phyloP scores from a whole-genome alignment of 2,888 invertebrate species.

The Nomada ruficornis region DNA sequence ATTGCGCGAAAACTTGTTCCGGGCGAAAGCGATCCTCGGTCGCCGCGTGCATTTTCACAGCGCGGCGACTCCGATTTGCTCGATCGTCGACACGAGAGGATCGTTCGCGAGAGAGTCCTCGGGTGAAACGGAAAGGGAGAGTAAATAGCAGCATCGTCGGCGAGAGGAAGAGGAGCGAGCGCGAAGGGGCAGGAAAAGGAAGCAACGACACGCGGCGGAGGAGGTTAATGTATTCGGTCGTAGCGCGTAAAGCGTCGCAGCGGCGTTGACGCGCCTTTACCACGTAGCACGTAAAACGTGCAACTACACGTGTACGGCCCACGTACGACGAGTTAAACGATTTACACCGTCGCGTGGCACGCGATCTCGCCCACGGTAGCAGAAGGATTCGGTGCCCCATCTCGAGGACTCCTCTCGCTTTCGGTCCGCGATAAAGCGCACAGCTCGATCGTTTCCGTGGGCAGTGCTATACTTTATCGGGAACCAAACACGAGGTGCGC shows the following conservation, averaged over 20 bases:
- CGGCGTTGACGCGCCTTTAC: slow-evolving; percentile 62
- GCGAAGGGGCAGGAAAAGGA: not conserved
- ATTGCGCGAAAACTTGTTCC: slow-evolving; percentile 83
- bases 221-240: slow-evolving; percentile 66
- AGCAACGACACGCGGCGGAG: slow-evolving; percentile 23
- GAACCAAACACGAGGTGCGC: no score
- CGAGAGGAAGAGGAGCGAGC: slow-evolving; percentile 2
- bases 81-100: slow-evolving; percentile 23
- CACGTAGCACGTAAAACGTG: slow-evolving; percentile 67
- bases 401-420: not conserved
- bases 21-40: slow-evolving; percentile 79
- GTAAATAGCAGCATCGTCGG: not conserved
- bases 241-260: slow-evolving; percentile 62
- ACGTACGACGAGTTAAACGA: slow-evolving; percentile 58
- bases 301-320: slow-evolving; percentile 56
- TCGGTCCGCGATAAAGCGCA: no score
- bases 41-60: slow-evolving; percentile 68
- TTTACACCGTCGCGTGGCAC: slow-evolving; percentile 61
- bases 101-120: slow-evolving; percentile 3
- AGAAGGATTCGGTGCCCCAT: not conserved
- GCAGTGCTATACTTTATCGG: no score
- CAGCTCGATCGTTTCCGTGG: no score
- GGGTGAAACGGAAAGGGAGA: slow-evolving; percentile 8
- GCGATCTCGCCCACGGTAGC: slow-evolving; percentile 22
- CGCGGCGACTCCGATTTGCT: not conserved